Percentiles rank a stretch among this genome's conserved stretches.
Evolutionary conservation across 2,113 vertebrate genomes (phyloP).

Genomic region (Bostrychus sinensis): DNA sequence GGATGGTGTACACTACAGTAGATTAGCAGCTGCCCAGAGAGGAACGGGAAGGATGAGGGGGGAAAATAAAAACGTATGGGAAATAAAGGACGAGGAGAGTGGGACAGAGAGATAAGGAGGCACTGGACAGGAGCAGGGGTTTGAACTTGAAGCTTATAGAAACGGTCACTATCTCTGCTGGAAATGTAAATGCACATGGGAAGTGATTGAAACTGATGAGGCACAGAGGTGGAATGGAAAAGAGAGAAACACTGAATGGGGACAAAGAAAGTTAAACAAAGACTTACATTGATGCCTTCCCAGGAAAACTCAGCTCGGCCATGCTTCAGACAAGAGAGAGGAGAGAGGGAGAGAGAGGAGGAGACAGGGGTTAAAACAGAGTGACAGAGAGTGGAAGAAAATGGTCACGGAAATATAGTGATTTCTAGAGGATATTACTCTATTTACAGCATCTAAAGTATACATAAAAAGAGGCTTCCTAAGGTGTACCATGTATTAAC

Average conservation of each 20-base stretch:
- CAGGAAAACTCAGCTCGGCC: conserved; percentile 94
- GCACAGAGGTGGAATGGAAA: not conserved
- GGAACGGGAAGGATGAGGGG: conserved; percentile 20
- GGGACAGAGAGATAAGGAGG: conserved; percentile 33
- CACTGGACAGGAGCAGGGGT: not conserved
- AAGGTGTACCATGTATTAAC: too few relatives aligned
- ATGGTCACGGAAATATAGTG: not conserved
- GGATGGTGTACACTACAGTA: conserved; percentile 48
- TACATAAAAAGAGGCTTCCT: too few relatives aligned
- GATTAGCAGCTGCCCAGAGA: conserved; percentile 44
- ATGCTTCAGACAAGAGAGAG: conserved; percentile 81
- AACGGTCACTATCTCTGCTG: not conserved
- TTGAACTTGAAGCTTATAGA: not conserved
- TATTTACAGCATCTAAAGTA: too few relatives aligned
- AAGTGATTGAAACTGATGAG: not conserved
- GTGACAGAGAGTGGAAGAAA: not conserved
- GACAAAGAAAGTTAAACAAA: conserved; percentile 34
- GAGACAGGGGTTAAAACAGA: conserved; percentile 8
- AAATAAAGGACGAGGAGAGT: conserved; percentile 7
- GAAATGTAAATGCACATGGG: not conserved
- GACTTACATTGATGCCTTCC: conserved; percentile 98
- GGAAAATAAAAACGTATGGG: conserved; percentile 11
- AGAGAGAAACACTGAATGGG: not conserved
- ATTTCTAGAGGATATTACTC: too few relatives aligned
- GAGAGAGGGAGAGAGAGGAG: conserved; percentile 42